Evolutionary conservation across 2,888 invertebrate species (phyloP).

Genomic region (Drepanosiphum platanoidis): DNA sequence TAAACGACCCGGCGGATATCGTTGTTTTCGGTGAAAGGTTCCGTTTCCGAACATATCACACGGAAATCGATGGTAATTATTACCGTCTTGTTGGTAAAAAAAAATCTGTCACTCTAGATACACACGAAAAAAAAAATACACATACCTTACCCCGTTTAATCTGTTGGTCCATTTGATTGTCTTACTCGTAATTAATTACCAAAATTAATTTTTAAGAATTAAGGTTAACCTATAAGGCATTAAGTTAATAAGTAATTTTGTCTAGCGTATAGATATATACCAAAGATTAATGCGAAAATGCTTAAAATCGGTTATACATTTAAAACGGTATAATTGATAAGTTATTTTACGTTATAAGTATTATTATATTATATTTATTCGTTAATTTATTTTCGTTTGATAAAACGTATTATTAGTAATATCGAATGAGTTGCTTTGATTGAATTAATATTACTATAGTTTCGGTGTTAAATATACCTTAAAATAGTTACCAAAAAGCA

Average conservation of each 20-base stretch:
- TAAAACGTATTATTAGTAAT: neutral
- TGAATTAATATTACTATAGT: constrained; percentile 26
- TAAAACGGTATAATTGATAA: neutral
- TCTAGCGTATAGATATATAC: constrained; percentile 27
- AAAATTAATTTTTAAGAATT: neutral
- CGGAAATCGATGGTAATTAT: neutral
- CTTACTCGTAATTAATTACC: neutral
- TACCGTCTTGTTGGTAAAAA: too few species aligned
- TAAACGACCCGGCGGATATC: neutral
- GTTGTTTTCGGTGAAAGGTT: neutral
- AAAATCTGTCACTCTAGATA: too few species aligned
- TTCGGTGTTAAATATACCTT: constrained; percentile 6
- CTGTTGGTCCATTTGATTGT: neutral
- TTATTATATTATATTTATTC: too few species aligned
- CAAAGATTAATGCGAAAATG: constrained; percentile 49
- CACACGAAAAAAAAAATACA: neutral
- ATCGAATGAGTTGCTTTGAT: neutral
- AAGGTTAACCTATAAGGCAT: neutral
- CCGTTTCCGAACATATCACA: neutral
- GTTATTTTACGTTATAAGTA: neutral
- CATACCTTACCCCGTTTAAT: neutral
- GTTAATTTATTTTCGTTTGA: neutral
- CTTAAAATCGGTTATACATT: constrained; percentile 2
- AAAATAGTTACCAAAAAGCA: constrained; percentile 50
- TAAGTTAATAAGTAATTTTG: neutral